These are phyloP conservation scores for Ictalurus punctatus DNA, from an alignment of 2,113 vertebrate species.

Conservation along the genomic window DNA sequence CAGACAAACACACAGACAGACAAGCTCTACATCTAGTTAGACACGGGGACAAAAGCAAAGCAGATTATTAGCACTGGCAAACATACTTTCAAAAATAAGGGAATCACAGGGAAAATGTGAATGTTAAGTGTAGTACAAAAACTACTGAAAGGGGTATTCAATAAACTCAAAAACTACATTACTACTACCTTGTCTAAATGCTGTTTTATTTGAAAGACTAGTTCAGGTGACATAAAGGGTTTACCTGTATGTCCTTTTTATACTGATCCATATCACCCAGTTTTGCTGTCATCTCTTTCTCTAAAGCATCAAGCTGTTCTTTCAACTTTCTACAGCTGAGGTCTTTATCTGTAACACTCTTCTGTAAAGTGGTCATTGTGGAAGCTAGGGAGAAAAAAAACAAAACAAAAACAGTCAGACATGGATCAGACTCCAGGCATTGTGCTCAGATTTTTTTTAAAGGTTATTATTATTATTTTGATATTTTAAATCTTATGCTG, in stretches of 20 bases:
- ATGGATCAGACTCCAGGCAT: background rate
- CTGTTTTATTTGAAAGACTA: conserved; percentile 72
- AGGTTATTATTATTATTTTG: background rate
- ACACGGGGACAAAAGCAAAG: conserved; percentile 56
- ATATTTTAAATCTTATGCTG: background rate
- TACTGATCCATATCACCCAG: conserved; percentile 88
- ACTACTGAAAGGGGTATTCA: background rate
- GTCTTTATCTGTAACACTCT: conserved; percentile 79
- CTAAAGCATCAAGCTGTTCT: conserved; percentile 83
- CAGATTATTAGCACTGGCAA: conserved; percentile 36
- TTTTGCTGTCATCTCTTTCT: conserved; percentile 88
- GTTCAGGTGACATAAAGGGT: background rate
- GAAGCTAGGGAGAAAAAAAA: conserved; percentile 56
- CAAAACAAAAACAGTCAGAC: background rate
- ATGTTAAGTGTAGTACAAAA: background rate
- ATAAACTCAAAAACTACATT: background rate
- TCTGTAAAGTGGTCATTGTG: conserved; percentile 70
- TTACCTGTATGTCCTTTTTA: conserved; percentile 87
- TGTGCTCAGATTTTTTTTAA: background rate
- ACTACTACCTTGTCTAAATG: background rate
- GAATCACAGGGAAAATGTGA: background rate
- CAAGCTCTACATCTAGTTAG: conserved; percentile 52
- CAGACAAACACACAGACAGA: conserved; percentile 48
- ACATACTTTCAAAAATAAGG: background rate
- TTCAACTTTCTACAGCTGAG: conserved; percentile 83